Evolutionary conservation across 2,888 invertebrate species (phyloP), one percentile per base, ranked within the genome.

Genomic region (Drosophila recens): DNA sequence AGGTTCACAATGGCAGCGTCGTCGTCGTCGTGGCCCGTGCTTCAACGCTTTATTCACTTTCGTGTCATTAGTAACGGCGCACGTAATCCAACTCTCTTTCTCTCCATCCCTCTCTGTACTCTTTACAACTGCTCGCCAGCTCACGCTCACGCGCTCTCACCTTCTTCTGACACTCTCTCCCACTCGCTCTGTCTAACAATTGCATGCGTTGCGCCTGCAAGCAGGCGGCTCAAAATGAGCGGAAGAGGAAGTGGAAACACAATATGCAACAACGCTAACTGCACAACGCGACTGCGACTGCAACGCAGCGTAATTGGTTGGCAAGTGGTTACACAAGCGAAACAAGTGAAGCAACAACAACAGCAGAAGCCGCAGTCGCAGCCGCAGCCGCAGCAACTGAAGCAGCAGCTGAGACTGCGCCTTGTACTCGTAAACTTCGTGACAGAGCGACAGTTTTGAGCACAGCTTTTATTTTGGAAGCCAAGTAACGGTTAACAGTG

Each of bases 241-340:
- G 86, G 86, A 86, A 86, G 86, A 86, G 88, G 86, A 86, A 86
- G 86, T 86, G 75, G 85, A 83, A 86, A 87, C 61, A 81, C 85
- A 86, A 81, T 86, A 81, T 87, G 85, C 85, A 87, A 78, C 74
- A 78, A 75, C 65, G 65, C 54, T 63, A 67, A 72, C 75, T 65
- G 71, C 70, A 67, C 73, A 59, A 23, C 48, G 59, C 49, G 54
- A 30, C 54, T 11, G 57, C 67, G 63, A 67, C 54, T 11, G 57
- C 67, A 61, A 67, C 75, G 87, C 75, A 72, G 78, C 75, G 80
- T 87, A 87, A 85, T 87, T 87, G 87, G 69, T 74, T 75, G 74
- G 70, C 73, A 72, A 78, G 69, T 75, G 69, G 74, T 88, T 86
- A 87, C 83, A 88, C 88, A 86, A 86, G 86, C 81, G 68, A 79